phyloP scores from a whole-genome alignment of 2,888 invertebrate genomes.

The Thera britannica region DNA sequence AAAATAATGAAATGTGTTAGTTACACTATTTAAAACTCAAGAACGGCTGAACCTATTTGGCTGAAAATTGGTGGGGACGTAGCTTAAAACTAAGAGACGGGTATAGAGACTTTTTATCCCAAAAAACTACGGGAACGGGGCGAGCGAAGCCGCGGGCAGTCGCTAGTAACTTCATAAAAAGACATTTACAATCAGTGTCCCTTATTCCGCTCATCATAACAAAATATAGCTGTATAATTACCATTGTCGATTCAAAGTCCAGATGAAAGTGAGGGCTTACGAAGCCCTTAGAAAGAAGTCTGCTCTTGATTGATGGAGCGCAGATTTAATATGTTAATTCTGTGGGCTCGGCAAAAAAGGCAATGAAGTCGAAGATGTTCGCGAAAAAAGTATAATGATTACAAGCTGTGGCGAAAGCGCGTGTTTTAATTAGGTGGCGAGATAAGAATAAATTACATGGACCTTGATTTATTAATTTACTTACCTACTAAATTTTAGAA shows the following conservation, averaged over 20 bases:
- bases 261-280: conserved; percentile 82
- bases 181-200: conserved; percentile 8
- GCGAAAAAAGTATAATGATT: conserved; percentile 26
- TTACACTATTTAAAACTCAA: too few species aligned
- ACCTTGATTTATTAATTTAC: not conserved
- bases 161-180: too few species aligned
- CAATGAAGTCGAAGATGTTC: conserved; percentile 45
- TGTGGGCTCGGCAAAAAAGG: conserved; percentile 51
- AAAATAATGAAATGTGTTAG: too few species aligned
- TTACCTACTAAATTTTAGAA: not conserved
- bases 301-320: conserved; percentile 73
- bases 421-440: conserved; percentile 18
- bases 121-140: too few species aligned
- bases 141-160: too few species aligned
- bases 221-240: conserved; percentile 59
- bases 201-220: conserved; percentile 36
- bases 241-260: conserved; percentile 56
- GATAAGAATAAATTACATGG: not conserved
- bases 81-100: too few species aligned
- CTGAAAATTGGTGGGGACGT: too few species aligned
- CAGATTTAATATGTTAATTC: conserved; percentile 84
- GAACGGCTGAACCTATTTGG: too few species aligned
- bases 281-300: conserved; percentile 77
- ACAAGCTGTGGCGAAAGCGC: conserved; percentile 17
- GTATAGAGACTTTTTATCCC: too few species aligned